A percentile compares a stretch with the other conserved stretches of the same genome.
Evolutionary conservation across 2,113 vertebrate genomes (phyloP).

Genomic region (Argyrosomus japonicus): DNA sequence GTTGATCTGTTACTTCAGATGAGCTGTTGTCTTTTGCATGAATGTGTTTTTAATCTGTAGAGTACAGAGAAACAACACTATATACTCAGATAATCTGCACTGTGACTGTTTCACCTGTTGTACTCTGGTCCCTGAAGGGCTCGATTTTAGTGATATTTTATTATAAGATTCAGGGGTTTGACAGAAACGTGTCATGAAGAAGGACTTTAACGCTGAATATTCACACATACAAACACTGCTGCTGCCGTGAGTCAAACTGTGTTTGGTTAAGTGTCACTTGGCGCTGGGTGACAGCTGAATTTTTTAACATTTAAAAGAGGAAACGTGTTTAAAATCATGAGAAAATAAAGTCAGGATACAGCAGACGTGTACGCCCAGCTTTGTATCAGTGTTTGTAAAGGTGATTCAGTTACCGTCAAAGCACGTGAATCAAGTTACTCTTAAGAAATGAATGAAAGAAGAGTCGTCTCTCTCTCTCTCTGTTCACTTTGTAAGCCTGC

Average conservation of each 20-base stretch:
- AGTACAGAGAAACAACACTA: background rate
- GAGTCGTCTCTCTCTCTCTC: background rate
- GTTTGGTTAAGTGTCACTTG: background rate
- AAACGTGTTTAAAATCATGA: background rate
- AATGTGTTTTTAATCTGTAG: background rate
- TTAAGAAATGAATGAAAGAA: conserved; percentile 11
- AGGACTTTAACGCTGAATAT: background rate
- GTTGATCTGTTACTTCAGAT: background rate
- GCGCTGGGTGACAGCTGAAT: background rate
- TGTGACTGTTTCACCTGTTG: background rate
- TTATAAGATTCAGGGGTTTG: background rate
- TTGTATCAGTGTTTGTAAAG: conserved; percentile 6
- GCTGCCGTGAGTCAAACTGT: background rate
- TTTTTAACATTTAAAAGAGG: background rate
- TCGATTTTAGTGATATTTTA: background rate
- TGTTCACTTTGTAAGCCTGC: background rate
- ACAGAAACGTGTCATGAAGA: background rate
- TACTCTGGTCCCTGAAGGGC: background rate
- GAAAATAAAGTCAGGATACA: background rate
- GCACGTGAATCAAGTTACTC: conserved; percentile 41
- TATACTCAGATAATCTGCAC: conserved; percentile 3
- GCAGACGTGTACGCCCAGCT: background rate
- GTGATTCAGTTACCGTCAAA: background rate
- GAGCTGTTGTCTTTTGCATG: background rate
- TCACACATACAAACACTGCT: background rate